These are phyloP conservation scores for Sogatella furcifera DNA, from an alignment of 1,140 invertebrate genomes.

Conservation along the genomic window DNA sequence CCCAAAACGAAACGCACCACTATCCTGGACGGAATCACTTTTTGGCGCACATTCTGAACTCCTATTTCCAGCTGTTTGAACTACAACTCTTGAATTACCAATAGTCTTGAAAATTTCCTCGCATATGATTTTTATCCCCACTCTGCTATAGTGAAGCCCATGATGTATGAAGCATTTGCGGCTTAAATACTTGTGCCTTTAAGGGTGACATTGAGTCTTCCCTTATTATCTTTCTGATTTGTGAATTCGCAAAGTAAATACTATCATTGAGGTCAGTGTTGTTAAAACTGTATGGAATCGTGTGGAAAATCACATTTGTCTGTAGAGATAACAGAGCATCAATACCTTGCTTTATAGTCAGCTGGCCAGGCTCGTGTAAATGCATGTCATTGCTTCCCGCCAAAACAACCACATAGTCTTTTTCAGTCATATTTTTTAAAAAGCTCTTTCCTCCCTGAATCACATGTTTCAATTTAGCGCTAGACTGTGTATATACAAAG, in stretches of 20 bases:
- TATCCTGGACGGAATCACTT: no score
- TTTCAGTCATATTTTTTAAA: neutral
- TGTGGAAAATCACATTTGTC: neutral
- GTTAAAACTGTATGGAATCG: neutral
- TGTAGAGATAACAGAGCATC: neutral
- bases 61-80: no score
- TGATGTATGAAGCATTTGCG: conserved; percentile 3
- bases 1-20: no score
- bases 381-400: conserved; percentile 3
- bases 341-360: conserved; percentile 1
- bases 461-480: conserved; percentile 2
- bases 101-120: no score
- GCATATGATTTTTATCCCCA: neutral
- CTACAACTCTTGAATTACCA: no score
- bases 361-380: neutral
- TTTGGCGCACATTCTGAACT: no score
- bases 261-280: neutral
- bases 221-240: neutral
- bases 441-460: neutral
- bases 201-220: neutral
- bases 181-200: neutral
- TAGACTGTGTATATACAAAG: conserved; percentile 3
- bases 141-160: conserved; percentile 7
- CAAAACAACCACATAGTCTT: conserved; percentile 2
- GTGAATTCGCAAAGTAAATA: neutral